These are phyloP conservation scores for Halichondria panicea DNA, from an alignment of 37 sponge, comb jelly and placozoan species.

Conservation along the genomic window DNA sequence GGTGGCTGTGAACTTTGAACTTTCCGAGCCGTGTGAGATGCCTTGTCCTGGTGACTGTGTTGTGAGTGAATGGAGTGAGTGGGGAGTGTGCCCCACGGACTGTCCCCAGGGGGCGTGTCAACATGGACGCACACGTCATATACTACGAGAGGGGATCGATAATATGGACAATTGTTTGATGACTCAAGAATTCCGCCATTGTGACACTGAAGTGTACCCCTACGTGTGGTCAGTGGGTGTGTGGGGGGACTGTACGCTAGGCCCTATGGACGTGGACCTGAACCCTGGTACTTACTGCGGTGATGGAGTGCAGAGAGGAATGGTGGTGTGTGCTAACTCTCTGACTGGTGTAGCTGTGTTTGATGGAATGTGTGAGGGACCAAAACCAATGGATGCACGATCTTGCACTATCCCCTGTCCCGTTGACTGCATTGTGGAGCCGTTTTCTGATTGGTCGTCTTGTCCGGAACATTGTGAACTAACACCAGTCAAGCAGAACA, in stretches of 20 bases:
- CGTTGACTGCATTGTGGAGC: slow-evolving; percentile 28
- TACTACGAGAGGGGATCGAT: background rate
- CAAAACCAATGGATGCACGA: background rate
- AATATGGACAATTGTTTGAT: background rate
- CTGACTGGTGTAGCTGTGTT: background rate
- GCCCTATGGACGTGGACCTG: background rate
- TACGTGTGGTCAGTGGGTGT: background rate
- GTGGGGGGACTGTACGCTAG: slow-evolving; percentile 28
- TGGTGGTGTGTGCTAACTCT: background rate
- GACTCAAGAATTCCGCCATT: background rate
- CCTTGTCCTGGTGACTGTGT: slow-evolving; percentile 40
- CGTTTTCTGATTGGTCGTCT: slow-evolving; percentile 14
- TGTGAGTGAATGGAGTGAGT: slow-evolving; percentile 27
- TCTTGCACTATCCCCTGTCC: slow-evolving; percentile 28
- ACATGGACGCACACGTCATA: background rate
- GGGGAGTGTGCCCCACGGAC: slow-evolving; percentile 5
- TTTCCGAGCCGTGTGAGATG: background rate
- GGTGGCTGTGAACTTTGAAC: background rate
- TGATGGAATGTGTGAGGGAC: background rate
- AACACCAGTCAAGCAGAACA: background rate
- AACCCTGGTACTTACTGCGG: slow-evolving; percentile 21
- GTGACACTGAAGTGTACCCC: background rate
- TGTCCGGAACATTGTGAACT: background rate
- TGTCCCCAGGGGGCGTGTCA: slow-evolving; percentile 10
- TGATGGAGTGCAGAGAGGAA: slow-evolving; percentile 4